Evolutionary conservation across 2,797 vertebrate genomes (phyloP).

Genomic region (Xenopus petersii): DNA sequence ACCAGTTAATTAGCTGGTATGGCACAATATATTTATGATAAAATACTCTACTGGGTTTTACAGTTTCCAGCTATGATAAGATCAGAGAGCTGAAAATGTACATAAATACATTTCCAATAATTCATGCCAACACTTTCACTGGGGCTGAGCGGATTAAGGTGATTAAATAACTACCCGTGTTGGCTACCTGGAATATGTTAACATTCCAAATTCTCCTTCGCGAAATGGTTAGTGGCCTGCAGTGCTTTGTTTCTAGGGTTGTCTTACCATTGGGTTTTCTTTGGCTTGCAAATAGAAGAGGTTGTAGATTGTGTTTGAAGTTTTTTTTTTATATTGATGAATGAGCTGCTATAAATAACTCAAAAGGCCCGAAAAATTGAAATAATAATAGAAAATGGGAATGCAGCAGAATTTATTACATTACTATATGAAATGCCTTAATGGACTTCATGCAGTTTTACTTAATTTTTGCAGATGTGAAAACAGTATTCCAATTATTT

Average conservation of each 20-base stretch:
- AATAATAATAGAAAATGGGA: slow-evolving; percentile 64
- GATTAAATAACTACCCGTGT: slow-evolving; percentile 50
- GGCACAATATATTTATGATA: neutral
- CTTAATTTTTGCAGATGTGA: slow-evolving; percentile 73
- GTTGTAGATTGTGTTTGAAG: slow-evolving; percentile 71
- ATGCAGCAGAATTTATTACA: slow-evolving; percentile 58
- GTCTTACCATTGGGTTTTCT: slow-evolving; percentile 66
- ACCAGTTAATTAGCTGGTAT: too few relatives aligned
- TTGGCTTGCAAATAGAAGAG: slow-evolving; percentile 68
- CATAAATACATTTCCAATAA: neutral
- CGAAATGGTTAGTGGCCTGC: slow-evolving; percentile 56
- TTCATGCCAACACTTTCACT: slow-evolving; percentile 29
- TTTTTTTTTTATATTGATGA: slow-evolving; percentile 70
- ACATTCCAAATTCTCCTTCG: slow-evolving; percentile 61
- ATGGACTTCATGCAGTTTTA: slow-evolving; percentile 66
- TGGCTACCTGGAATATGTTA: slow-evolving; percentile 56
- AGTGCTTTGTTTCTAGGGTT: slow-evolving; percentile 62
- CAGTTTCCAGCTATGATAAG: slow-evolving; percentile 42
- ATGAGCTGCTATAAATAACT: slow-evolving; percentile 72
- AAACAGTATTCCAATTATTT: slow-evolving; percentile 69
- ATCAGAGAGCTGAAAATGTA: too few relatives aligned
- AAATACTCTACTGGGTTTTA: neutral
- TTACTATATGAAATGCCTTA: slow-evolving; percentile 62
- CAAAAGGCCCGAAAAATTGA: slow-evolving; percentile 62
- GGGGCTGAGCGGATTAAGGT: slow-evolving; percentile 50